These are phyloP conservation scores for Myiopsitta monachus DNA, from an alignment of 2,113 vertebrate genomes.

Conservation along the genomic window DNA sequence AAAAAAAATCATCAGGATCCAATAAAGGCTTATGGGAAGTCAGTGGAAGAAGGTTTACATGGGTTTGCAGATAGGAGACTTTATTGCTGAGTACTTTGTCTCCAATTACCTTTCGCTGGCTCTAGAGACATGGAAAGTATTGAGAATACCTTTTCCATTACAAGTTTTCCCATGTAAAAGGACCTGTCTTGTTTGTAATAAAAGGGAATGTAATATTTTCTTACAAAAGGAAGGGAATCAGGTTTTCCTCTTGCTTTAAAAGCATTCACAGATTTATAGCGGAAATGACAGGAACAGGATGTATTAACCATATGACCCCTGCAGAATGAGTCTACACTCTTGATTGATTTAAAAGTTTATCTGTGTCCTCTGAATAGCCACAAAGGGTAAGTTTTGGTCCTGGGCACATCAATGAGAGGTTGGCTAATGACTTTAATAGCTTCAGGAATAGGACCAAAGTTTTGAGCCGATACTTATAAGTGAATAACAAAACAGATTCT, in stretches of 20 bases:
- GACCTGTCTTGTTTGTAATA: not conserved
- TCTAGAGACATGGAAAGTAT: not conserved
- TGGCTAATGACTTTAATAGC: slow-evolving; percentile 32
- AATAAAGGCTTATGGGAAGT: not conserved
- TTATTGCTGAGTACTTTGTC: not conserved
- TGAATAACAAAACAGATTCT: slow-evolving; percentile 69
- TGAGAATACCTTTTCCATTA: not conserved
- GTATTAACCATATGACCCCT: slow-evolving; percentile 61
- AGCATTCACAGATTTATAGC: slow-evolving; percentile 69
- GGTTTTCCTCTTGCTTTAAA: slow-evolving; percentile 52
- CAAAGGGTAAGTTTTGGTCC: slow-evolving; percentile 53
- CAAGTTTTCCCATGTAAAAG: not conserved
- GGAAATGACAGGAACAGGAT: slow-evolving; percentile 73
- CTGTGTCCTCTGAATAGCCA: slow-evolving; percentile 72
- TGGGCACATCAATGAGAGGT: slow-evolving; percentile 35
- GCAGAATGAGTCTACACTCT: slow-evolving; percentile 68
- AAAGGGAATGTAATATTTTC: slow-evolving; percentile 9
- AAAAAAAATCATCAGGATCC: not conserved
- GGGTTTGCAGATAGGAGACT: not conserved
- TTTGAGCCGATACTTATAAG: slow-evolving; percentile 70
- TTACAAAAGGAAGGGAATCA: slow-evolving; percentile 37
- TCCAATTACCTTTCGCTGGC: not conserved
- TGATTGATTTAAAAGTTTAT: slow-evolving; percentile 76
- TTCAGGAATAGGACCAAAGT: slow-evolving; percentile 50
- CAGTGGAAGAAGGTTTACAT: not conserved